These are phyloP conservation scores for Neomicropteryx cornuta DNA, from an alignment of 1,140 invertebrate species.

Conservation along the genomic window DNA sequence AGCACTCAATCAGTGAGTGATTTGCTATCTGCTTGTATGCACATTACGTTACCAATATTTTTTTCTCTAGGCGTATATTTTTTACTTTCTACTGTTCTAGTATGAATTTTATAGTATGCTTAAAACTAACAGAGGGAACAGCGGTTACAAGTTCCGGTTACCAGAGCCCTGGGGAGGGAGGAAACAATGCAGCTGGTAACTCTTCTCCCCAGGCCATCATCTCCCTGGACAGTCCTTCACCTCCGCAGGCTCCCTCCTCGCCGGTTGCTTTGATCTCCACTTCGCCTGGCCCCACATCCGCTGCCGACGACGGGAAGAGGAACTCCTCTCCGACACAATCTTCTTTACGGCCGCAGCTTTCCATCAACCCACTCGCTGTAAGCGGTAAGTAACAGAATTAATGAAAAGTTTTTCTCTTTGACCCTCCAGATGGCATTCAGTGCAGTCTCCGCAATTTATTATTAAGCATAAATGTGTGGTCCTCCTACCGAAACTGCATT, in stretches of 20 bases:
- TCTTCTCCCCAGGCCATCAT: constrained; percentile 29
- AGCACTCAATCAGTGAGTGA: background rate
- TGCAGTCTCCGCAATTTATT: no score
- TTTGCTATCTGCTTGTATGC: background rate
- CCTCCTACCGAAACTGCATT: no score
- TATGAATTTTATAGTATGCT: background rate
- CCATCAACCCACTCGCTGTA: constrained; percentile 19
- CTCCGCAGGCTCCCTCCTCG: constrained; percentile 29
- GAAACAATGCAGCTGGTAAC: constrained; percentile 6
- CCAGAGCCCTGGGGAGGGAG: constrained; percentile 25
- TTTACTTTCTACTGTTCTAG: background rate
- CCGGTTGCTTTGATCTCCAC: constrained; percentile 9
- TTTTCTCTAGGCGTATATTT: background rate
- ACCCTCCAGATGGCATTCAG: no score
- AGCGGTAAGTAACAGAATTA: no score
- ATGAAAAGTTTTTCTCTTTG: no score
- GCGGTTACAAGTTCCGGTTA: constrained; percentile 46
- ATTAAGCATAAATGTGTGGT: no score
- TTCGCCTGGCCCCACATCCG: constrained; percentile 12
- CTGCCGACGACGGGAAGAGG: constrained; percentile 7
- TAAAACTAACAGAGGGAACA: constrained; percentile 19
- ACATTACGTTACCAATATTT: background rate
- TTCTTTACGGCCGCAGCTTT: constrained; percentile 13
- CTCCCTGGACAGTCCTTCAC: constrained; percentile 45
- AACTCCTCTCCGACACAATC: constrained; percentile 11